Evolutionary conservation across 2,113 vertebrate genomes (phyloP).

Genomic region (Alaudala cheleensis): DNA sequence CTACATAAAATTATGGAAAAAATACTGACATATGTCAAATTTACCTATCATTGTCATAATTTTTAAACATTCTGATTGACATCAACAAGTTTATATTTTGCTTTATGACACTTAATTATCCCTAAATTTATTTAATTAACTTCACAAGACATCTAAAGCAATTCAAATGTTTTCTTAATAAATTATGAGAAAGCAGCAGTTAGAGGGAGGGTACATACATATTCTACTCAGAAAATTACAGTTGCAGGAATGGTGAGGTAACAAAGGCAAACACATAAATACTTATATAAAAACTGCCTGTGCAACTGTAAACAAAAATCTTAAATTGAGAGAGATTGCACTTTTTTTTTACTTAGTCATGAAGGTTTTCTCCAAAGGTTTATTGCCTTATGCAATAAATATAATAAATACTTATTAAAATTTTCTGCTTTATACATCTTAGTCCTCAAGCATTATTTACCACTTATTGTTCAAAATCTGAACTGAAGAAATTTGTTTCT

Average conservation of each 20-base stretch:
- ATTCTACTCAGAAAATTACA: not conserved
- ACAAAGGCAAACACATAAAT: not conserved
- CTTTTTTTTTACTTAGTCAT: not conserved
- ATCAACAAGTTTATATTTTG: slow-evolving; percentile 73
- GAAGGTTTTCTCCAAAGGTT: not conserved
- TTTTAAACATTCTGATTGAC: slow-evolving; percentile 71
- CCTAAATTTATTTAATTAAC: slow-evolving; percentile 78
- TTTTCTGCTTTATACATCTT: not conserved
- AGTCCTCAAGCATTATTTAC: not conserved
- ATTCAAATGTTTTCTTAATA: slow-evolving; percentile 72
- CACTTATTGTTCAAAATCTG: not conserved
- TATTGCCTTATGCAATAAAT: not conserved
- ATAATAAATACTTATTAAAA: not conserved
- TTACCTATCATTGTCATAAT: slow-evolving; percentile 60
- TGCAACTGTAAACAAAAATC: not conserved
- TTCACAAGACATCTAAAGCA: slow-evolving; percentile 69
- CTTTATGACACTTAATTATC: slow-evolving; percentile 79
- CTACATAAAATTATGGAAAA: slow-evolving; percentile 50
- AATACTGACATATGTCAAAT: slow-evolving; percentile 72
- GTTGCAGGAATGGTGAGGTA: not conserved
- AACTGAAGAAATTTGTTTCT: not conserved
- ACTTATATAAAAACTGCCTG: not conserved
- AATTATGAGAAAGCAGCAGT: slow-evolving; percentile 21
- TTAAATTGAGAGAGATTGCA: not conserved
- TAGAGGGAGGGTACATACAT: not conserved